phyloP scores from a whole-genome alignment of 1,140 invertebrate species.

The Drosophila sechellia region DNA sequence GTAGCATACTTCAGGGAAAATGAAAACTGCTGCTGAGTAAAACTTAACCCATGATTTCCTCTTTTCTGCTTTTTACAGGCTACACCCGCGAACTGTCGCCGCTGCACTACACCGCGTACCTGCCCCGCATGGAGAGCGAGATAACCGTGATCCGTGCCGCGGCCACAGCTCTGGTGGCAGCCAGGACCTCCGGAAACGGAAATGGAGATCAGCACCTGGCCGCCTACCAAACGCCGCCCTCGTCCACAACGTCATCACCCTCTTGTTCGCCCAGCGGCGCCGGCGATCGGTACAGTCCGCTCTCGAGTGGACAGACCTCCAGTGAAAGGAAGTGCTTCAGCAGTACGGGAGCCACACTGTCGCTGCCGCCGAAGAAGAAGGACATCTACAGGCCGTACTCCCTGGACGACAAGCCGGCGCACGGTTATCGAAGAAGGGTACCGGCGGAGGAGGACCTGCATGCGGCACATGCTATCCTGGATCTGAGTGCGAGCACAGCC shows the following conservation, averaged over 20 bases:
- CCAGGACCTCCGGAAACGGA: conserved; percentile 45
- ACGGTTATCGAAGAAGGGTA: conserved; percentile 86
- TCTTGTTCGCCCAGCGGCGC: conserved; percentile 72
- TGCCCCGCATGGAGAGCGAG: conserved; percentile 86
- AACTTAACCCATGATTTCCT: not conserved
- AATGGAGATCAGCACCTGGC: conserved; percentile 57
- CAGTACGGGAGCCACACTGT: conserved; percentile 91
- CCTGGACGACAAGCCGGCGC: conserved; percentile 87
- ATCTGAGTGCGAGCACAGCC: conserved; percentile 93
- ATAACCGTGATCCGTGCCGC: conserved; percentile 85
- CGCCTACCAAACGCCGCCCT: conserved; percentile 80
- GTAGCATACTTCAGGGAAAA: not conserved
- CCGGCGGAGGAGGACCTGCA: conserved; percentile 91
- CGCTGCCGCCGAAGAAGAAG: conserved; percentile 93
- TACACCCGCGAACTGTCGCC: conserved; percentile 87
- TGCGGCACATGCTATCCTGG: conserved; percentile 93
- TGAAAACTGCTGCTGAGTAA: not conserved
- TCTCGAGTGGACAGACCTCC: conserved; percentile 69
- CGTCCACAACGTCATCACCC: conserved; percentile 78
- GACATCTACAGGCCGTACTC: conserved; percentile 94
- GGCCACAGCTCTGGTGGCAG: conserved; percentile 75
- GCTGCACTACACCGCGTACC: conserved; percentile 87
- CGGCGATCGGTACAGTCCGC: conserved; percentile 67
- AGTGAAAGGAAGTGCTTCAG: conserved; percentile 89
- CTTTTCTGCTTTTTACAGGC: conserved; percentile 80